A percentile compares a stretch with the other conserved stretches of the same genome.
phyloP scores from a whole-genome alignment of 2,113 vertebrate species.

The Cheilinus undulatus region DNA sequence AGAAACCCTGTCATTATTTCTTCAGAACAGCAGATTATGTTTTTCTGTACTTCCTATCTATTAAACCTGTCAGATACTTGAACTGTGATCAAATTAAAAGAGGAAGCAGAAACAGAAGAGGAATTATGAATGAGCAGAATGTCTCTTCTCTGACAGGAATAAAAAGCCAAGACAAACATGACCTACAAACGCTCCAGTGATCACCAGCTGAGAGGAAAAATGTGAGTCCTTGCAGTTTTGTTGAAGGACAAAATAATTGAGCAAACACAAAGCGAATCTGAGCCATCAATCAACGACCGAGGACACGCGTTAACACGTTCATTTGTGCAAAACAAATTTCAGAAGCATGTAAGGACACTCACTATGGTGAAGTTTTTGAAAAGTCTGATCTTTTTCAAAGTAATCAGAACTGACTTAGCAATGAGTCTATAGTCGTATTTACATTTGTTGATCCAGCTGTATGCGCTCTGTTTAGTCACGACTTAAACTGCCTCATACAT shows the following conservation, averaged over 20 bases:
- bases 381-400: too few relatives aligned
- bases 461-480: too few relatives aligned
- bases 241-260: not conserved
- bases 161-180: constrained; percentile 15
- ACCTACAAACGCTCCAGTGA: not conserved
- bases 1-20: too few relatives aligned
- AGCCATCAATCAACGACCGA: constrained; percentile 5
- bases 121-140: constrained; percentile 4
- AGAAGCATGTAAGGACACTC: not conserved
- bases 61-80: too few relatives aligned
- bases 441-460: too few relatives aligned
- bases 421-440: too few relatives aligned
- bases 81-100: not conserved
- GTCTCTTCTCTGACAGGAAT: not conserved
- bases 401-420: too few relatives aligned
- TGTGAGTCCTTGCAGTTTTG: not conserved
- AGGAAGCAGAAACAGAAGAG: not conserved
- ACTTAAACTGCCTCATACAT: not conserved
- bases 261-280: not conserved
- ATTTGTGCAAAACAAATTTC: not conserved
- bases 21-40: too few relatives aligned
- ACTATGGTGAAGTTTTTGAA: too few relatives aligned
- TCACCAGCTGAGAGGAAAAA: constrained; percentile 2
- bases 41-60: too few relatives aligned
- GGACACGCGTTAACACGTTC: not conserved